Evolutionary conservation across 2,888 invertebrate genomes (phyloP).

Genomic region (Agrilus mali): DNA sequence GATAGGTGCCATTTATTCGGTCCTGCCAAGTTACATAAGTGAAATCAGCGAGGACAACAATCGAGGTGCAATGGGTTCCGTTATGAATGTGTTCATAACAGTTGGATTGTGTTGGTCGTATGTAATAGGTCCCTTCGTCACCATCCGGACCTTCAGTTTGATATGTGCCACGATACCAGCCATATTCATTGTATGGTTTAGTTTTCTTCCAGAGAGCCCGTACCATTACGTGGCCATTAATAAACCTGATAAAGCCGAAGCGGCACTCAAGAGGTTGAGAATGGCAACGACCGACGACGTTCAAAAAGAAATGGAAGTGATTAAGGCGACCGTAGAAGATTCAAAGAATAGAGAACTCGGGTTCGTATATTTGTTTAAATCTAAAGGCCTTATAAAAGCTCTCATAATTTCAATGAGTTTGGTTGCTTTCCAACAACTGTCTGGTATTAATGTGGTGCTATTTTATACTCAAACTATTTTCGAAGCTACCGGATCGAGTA

Average conservation of each 20-base stretch:
- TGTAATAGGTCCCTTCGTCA: slow-evolving; percentile 54
- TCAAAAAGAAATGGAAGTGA: slow-evolving; percentile 27
- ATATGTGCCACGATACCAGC: slow-evolving; percentile 31
- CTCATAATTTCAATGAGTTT: slow-evolving; percentile 58
- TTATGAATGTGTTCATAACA: slow-evolving; percentile 50
- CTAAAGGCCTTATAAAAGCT: slow-evolving; percentile 58
- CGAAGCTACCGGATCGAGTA: slow-evolving; percentile 43
- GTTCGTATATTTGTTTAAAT: slow-evolving; percentile 45
- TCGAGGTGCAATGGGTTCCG: slow-evolving; percentile 63
- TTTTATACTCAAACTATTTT: slow-evolving; percentile 64
- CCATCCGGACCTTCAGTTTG: slow-evolving; percentile 49
- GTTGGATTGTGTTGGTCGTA: slow-evolving; percentile 58
- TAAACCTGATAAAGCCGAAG: slow-evolving; percentile 41
- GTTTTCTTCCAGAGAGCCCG: slow-evolving; percentile 71
- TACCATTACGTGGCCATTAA: slow-evolving; percentile 50
- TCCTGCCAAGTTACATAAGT: slow-evolving; percentile 68
- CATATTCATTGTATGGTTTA: slow-evolving; percentile 42
- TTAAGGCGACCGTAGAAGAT: slow-evolving; percentile 27
- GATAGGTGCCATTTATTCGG: slow-evolving; percentile 51
- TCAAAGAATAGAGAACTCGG: slow-evolving; percentile 18
- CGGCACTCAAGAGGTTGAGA: slow-evolving; percentile 46
- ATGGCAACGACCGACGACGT: slow-evolving; percentile 40
- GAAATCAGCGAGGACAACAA: slow-evolving; percentile 66
- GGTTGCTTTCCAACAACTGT: slow-evolving; percentile 67
- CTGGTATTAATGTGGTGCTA: slow-evolving; percentile 64